Evolutionary conservation across 2,113 vertebrate genomes (phyloP).

Genomic region (Ramphastos sulfuratus): DNA sequence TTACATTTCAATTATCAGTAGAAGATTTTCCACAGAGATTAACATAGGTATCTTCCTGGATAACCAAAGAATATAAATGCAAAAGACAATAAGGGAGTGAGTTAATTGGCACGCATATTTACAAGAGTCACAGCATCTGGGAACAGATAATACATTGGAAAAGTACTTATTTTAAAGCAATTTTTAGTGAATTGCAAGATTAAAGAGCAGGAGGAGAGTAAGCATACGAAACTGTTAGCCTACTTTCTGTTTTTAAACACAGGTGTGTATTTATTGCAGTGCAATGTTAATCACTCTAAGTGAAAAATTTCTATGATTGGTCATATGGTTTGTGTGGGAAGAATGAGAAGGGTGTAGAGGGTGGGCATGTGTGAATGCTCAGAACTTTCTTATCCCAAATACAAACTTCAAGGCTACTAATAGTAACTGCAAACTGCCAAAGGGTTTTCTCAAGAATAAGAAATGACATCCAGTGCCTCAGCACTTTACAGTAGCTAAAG

Average conservation of each 20-base stretch:
- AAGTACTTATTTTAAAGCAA: not conserved
- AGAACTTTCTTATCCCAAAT: conserved; percentile 50
- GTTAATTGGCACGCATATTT: not conserved
- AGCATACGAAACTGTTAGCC: not conserved
- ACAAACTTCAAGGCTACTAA: conserved; percentile 24
- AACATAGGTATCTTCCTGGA: not conserved
- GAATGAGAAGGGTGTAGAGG: conserved; percentile 21
- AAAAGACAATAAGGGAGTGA: not conserved
- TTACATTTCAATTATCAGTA: not conserved
- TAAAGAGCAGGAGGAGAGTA: not conserved
- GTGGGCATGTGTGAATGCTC: conserved; percentile 53
- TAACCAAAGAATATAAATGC: not conserved
- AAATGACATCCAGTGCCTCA: not conserved
- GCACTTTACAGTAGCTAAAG: not conserved
- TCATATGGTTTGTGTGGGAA: conserved; percentile 58
- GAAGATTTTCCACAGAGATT: not conserved
- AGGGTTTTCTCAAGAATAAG: conserved; percentile 23
- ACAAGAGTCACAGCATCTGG: not conserved
- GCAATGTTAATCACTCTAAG: conserved; percentile 15
- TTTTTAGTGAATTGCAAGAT: not conserved
- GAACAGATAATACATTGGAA: not conserved
- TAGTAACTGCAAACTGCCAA: conserved; percentile 39
- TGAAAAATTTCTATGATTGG: conserved; percentile 36
- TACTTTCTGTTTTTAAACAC: conserved; percentile 33
- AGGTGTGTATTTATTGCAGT: conserved; percentile 42